phyloP scores from a whole-genome alignment of 2,888 invertebrate species.

The Cheilosia grossa region DNA sequence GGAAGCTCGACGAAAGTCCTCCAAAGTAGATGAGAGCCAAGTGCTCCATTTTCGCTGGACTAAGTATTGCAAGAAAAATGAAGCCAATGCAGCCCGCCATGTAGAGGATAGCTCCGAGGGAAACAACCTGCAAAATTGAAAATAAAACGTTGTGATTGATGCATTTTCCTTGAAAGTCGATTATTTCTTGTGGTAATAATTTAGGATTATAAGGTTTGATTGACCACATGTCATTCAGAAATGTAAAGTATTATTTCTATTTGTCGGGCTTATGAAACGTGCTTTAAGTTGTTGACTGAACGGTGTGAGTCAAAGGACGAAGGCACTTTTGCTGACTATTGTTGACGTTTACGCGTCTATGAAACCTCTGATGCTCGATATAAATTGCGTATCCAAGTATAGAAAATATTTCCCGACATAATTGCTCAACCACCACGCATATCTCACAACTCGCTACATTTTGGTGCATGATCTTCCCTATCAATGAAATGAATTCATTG shows the following conservation, averaged over 20 bases:
- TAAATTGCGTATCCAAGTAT: too few species aligned
- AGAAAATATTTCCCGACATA: too few species aligned
- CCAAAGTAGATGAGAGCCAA: constrained; percentile 97
- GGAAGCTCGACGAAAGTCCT: constrained; percentile 95
- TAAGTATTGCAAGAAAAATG: constrained; percentile 89
- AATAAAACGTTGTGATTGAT: not conserved
- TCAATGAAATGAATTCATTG: constrained; percentile 2
- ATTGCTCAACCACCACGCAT: not conserved
- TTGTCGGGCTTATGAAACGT: too few species aligned
- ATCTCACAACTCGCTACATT: not conserved
- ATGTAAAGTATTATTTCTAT: too few species aligned
- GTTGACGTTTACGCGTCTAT: too few species aligned
- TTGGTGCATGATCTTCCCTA: not conserved
- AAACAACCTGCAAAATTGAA: constrained; percentile 87
- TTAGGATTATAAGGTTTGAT: not conserved
- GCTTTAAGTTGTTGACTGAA: too few species aligned
- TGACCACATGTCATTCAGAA: not conserved
- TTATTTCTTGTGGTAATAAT: not conserved
- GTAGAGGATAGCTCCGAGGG: constrained; percentile 94
- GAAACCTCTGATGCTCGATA: too few species aligned
- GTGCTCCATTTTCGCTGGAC: constrained; percentile 97
- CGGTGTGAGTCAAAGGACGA: too few species aligned
- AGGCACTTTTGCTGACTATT: too few species aligned
- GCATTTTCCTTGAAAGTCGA: not conserved
- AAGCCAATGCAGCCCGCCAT: constrained; percentile 93